phyloP scores from a whole-genome alignment of 2,888 invertebrate species.

The Andrena bicolor region DNA sequence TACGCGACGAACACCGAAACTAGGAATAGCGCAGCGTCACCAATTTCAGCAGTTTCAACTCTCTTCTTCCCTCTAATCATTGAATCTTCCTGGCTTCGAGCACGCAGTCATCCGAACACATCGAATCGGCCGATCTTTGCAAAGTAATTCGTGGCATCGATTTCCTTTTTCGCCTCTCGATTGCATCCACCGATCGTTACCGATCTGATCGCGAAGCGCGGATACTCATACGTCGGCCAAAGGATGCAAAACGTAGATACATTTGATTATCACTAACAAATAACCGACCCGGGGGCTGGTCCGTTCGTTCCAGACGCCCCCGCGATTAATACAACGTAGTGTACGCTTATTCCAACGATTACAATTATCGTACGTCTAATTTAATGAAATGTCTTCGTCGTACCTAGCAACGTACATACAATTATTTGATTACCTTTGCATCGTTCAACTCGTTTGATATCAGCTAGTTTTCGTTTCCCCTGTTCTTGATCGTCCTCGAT shows the following conservation, averaged over 20 bases:
- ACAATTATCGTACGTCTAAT: constrained; percentile 67
- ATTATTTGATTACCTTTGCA: constrained; percentile 61
- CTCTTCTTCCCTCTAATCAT: background rate
- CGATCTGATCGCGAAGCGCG: constrained; percentile 40
- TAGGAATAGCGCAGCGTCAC: constrained; percentile 17
- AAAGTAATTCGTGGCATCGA: background rate
- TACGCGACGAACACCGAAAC: constrained; percentile 28
- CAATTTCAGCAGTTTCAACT: background rate
- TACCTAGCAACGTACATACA: constrained; percentile 60
- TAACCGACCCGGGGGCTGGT: constrained; percentile 32
- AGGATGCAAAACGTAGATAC: constrained; percentile 56
- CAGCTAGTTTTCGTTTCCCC: constrained; percentile 61
- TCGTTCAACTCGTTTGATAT: constrained; percentile 57
- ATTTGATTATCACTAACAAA: constrained; percentile 57
- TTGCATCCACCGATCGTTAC: constrained; percentile 16
- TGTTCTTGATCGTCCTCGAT: constrained; percentile 27
- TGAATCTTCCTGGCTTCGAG: constrained; percentile 7
- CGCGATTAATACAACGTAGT: constrained; percentile 62
- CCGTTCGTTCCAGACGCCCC: constrained; percentile 32
- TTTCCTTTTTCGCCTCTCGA: background rate
- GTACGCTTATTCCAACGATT: constrained; percentile 68
- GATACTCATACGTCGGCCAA: constrained; percentile 30
- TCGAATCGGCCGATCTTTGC: background rate
- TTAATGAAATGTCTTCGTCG: constrained; percentile 62
- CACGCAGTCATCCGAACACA: constrained; percentile 21